These are phyloP conservation scores for Hippocampus kuda DNA, from an alignment of 2,797 vertebrate species.

Conservation along the genomic window DNA sequence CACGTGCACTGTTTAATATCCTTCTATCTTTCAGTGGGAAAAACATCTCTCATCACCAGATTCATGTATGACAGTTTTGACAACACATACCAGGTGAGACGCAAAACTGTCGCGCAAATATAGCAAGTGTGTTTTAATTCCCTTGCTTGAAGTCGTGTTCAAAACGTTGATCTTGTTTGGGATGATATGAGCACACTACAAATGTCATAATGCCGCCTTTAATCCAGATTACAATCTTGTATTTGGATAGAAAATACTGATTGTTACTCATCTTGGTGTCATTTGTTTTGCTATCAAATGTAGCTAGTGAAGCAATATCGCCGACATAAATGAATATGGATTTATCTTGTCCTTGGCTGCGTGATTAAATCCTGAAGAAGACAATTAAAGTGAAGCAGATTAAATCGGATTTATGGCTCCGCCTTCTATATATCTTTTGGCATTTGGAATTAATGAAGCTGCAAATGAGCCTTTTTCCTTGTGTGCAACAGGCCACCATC, in stretches of 20 bases:
- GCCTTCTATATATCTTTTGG: not conserved
- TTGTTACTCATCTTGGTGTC: not conserved
- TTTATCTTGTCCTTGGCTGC: not conserved
- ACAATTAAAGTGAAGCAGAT: not conserved
- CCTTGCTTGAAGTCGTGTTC: slow-evolving; percentile 10
- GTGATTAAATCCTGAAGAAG: not conserved
- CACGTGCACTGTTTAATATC: not conserved
- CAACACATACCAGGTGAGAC: slow-evolving; percentile 74
- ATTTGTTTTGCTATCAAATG: not conserved
- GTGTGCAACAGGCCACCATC: slow-evolving; percentile 74
- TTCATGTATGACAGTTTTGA: slow-evolving; percentile 79
- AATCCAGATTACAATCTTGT: not conserved
- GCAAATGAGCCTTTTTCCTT: slow-evolving; percentile 15
- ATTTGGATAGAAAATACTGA: not conserved
- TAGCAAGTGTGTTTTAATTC: not conserved
- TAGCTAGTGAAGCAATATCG: not conserved
- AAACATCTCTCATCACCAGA: slow-evolving; percentile 75
- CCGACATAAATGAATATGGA: not conserved
- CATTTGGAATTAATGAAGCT: slow-evolving; percentile 1
- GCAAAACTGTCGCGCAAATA: slow-evolving; percentile 2
- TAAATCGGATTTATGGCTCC: not conserved
- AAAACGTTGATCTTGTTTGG: not conserved
- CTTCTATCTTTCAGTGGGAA: slow-evolving; percentile 65
- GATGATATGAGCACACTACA: slow-evolving; percentile 6
- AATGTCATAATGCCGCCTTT: slow-evolving; percentile 1